These are phyloP conservation scores for Agriotes lineatus DNA, from an alignment of 2,888 invertebrate species.

Conservation along the genomic window DNA sequence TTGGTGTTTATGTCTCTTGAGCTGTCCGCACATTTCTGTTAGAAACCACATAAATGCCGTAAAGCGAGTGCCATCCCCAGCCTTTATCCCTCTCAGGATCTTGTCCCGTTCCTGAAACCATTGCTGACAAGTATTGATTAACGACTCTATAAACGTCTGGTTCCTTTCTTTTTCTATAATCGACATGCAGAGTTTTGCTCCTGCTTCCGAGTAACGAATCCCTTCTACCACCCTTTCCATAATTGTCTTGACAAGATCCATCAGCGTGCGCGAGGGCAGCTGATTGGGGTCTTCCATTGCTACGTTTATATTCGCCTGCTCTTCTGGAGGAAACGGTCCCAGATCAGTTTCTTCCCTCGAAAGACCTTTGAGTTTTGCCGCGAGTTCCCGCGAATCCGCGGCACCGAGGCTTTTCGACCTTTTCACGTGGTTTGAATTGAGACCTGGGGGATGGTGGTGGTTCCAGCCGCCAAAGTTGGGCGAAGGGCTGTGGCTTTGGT, in stretches of 20 bases:
- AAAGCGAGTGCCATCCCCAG: conserved; percentile 76
- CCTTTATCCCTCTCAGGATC: conserved; percentile 68
- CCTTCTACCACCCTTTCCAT: conserved; percentile 86
- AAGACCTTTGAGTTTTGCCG: conserved; percentile 75
- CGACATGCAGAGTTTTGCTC: conserved; percentile 86
- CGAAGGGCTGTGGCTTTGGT: conserved; percentile 65
- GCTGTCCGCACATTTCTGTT: conserved; percentile 91
- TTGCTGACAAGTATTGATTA: conserved; percentile 90
- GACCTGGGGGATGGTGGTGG: conserved; percentile 54
- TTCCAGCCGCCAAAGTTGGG: conserved; percentile 33
- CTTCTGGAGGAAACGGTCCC: conserved; percentile 79
- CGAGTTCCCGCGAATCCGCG: conserved; percentile 78
- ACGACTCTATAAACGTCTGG: conserved; percentile 89
- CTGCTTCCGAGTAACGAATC: conserved; percentile 81
- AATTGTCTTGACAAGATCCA: conserved; percentile 87
- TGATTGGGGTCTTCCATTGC: conserved; percentile 87
- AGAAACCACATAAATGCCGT: conserved; percentile 91
- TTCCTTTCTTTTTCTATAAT: conserved; percentile 90
- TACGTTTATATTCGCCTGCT: conserved; percentile 80
- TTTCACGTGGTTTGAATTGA: conserved; percentile 69
- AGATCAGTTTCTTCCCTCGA: conserved; percentile 80
- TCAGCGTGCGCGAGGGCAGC: conserved; percentile 78
- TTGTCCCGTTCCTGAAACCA: conserved; percentile 85
- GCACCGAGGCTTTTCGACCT: conserved; percentile 87
- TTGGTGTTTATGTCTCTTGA: conserved; percentile 76